phyloP scores from a whole-genome alignment of 2,113 vertebrate genomes.

The Gallinago paraguaiae region DNA sequence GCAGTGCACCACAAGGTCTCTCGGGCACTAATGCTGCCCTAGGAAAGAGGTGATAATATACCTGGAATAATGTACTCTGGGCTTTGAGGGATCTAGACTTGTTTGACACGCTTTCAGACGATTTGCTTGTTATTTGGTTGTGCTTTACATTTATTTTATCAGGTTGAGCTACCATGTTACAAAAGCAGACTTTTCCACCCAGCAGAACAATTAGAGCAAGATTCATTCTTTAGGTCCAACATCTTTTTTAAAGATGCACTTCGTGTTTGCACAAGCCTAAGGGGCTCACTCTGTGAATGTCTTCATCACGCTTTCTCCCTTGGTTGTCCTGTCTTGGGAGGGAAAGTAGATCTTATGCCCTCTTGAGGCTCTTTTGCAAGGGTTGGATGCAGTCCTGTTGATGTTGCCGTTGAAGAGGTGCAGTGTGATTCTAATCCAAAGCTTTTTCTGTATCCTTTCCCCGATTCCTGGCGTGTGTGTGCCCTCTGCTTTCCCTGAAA shows the following conservation, averaged over 20 bases:
- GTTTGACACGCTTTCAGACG: not conserved
- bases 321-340: not conserved
- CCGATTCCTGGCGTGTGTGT: rapidly evolving
- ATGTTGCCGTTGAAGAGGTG: not conserved
- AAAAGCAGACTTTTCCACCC: not conserved
- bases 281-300: not conserved
- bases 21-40: not conserved
- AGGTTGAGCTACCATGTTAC: not conserved
- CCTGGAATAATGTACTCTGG: not conserved
- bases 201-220: not conserved
- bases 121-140: not conserved
- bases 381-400: not conserved
- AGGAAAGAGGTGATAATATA: not conserved
- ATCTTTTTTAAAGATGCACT: not conserved
- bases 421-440: not conserved
- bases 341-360: not conserved
- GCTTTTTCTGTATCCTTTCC: not conserved
- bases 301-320: not conserved
- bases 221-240: not conserved
- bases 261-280: not conserved
- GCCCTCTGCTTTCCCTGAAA: not conserved
- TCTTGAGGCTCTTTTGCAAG: not conserved
- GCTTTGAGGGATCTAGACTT: not conserved
- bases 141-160: not conserved
- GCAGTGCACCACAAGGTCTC: not conserved